phyloP scores from a whole-genome alignment of 2,888 invertebrate species.

The Monopis laevigella region DNA sequence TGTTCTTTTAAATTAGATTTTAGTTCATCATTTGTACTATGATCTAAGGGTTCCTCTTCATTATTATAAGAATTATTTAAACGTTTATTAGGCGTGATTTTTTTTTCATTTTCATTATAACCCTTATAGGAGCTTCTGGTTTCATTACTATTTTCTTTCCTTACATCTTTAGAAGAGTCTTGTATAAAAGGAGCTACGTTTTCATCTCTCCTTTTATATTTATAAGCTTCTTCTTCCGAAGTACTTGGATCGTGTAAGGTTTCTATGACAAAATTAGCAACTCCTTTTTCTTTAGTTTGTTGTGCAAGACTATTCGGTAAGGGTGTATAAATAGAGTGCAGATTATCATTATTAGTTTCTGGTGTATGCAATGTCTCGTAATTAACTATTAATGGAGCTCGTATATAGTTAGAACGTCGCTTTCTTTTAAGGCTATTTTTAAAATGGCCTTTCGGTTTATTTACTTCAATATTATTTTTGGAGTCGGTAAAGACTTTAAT shows the following conservation, averaged over 20 bases:
- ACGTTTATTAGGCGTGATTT: too few species aligned
- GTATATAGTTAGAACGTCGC: constrained; percentile 21
- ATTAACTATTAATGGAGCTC: constrained; percentile 31
- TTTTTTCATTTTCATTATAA: too few species aligned
- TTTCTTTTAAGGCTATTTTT: constrained; percentile 40
- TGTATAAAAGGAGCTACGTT: too few species aligned
- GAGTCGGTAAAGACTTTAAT: constrained; percentile 20
- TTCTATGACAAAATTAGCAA: constrained; percentile 49
- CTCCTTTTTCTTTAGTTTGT: constrained; percentile 30
- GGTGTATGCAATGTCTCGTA: constrained; percentile 37
- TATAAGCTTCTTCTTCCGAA: not conserved
- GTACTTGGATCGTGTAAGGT: constrained; percentile 29
- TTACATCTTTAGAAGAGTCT: too few species aligned
- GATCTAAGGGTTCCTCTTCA: too few species aligned
- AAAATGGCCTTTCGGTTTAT: constrained; percentile 35
- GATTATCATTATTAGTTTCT: constrained; percentile 14
- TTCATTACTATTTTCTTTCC: too few species aligned
- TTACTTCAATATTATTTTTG: constrained; percentile 43
- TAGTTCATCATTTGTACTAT: too few species aligned
- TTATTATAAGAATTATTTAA: too few species aligned
- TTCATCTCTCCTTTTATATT: too few species aligned
- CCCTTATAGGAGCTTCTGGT: too few species aligned
- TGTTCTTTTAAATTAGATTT: too few species aligned
- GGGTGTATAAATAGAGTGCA: too few species aligned
- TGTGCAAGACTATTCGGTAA: not conserved